These are phyloP conservation scores for Cyrtorhinus lividipennis DNA, from an alignment of 1,140 invertebrate genomes.

Conservation along the genomic window DNA sequence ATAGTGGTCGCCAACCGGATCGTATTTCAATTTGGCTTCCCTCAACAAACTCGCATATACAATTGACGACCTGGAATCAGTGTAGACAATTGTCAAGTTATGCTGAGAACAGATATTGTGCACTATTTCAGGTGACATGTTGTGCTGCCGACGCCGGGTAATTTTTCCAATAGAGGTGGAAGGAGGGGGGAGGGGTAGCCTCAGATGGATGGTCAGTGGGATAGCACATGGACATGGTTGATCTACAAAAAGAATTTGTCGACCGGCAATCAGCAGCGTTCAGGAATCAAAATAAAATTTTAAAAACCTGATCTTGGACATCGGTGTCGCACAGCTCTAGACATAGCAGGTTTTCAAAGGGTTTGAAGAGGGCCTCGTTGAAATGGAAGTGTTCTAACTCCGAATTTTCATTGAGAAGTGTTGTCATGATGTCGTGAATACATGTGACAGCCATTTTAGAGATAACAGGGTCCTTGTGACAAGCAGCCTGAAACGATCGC, in stretches of 20 bases:
- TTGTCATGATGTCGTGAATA: slow-evolving; percentile 80
- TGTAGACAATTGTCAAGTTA: too few species aligned
- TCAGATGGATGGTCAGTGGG: too few species aligned
- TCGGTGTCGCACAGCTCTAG: slow-evolving; percentile 82
- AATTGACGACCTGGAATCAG: slow-evolving; percentile 70
- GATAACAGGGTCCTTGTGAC: slow-evolving; percentile 73
- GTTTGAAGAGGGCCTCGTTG: slow-evolving; percentile 86
- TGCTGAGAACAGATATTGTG: too few species aligned
- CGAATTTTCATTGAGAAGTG: slow-evolving; percentile 70
- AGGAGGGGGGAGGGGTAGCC: too few species aligned
- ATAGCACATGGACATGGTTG: too few species aligned
- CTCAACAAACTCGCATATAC: slow-evolving; percentile 89
- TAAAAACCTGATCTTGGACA: slow-evolving; percentile 76
- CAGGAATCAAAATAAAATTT: too few species aligned
- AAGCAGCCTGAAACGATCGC: slow-evolving; percentile 62
- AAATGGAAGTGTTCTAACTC: slow-evolving; percentile 89
- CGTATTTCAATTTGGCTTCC: slow-evolving; percentile 79
- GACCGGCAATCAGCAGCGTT: too few species aligned
- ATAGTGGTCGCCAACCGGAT: slow-evolving; percentile 84
- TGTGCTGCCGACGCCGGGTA: too few species aligned
- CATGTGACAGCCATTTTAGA: slow-evolving; percentile 87
- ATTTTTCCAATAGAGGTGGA: too few species aligned
- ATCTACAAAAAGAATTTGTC: too few species aligned
- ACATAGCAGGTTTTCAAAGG: slow-evolving; percentile 86
- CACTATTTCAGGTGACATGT: too few species aligned